Conservation (phyloP, 2,113 vertebrate genomes). For the Pholis gunnellus region DNA sequence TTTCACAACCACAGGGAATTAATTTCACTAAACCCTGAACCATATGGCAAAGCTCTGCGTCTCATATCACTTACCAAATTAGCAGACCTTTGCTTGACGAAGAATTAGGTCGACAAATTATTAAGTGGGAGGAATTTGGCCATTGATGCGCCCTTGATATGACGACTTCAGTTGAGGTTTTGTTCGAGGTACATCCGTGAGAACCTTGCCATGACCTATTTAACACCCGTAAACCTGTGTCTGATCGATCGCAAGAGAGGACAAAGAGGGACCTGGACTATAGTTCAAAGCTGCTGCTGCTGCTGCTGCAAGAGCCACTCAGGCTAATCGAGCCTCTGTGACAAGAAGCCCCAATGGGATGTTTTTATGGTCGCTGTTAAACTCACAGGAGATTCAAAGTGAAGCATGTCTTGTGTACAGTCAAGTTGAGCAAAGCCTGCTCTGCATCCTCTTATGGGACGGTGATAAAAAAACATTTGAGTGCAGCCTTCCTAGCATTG, state of each 20-base stretch:
- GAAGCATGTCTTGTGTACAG: conserved; percentile 40
- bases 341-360: conserved; percentile 54
- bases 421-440: conserved; percentile 43
- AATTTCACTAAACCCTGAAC: conserved; percentile 13
- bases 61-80: conserved; percentile 12
- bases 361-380: conserved; percentile 54
- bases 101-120: conserved; percentile 28
- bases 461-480: conserved; percentile 30
- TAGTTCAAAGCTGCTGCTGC: conserved; percentile 48
- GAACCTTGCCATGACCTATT: conserved; percentile 23
- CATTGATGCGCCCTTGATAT: neutral
- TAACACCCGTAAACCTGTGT: conserved; percentile 4
- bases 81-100: neutral
- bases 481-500: neutral
- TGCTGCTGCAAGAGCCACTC: conserved; percentile 48
- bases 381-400: conserved; percentile 65
- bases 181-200: neutral
- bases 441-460: conserved; percentile 46
- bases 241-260: conserved; percentile 37
- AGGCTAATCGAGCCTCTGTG: conserved; percentile 69
- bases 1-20: conserved; percentile 12
- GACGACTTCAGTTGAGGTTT: neutral
- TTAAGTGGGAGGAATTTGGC: conserved; percentile 8
- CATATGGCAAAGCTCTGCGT: neutral
- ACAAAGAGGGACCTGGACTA: conserved; percentile 37